These are phyloP conservation scores for Ceuthmochares aereus DNA, from an alignment of 2,113 vertebrate genomes.

Conservation along the genomic window DNA sequence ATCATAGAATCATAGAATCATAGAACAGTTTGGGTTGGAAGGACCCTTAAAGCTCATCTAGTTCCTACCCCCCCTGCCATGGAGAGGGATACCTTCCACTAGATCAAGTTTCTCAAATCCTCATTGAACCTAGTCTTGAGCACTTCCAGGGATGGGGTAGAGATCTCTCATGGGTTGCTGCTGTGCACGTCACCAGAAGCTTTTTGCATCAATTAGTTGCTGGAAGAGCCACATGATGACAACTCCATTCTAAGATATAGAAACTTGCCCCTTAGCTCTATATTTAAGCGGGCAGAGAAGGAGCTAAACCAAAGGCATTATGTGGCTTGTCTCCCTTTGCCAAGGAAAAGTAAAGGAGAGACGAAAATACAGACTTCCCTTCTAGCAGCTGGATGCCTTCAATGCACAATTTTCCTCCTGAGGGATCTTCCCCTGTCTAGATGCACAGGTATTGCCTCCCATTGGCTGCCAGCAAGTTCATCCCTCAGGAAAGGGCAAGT, in stretches of 20 bases:
- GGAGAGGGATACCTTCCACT: too few species aligned
- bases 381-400: not conserved
- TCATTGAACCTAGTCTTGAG: too few species aligned
- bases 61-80: too few species aligned
- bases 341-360: not conserved
- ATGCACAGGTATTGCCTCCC: not conserved
- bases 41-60: too few species aligned
- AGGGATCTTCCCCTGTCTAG: not conserved
- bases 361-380: not conserved
- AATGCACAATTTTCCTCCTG: accelerated
- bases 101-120: too few species aligned
- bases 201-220: not conserved
- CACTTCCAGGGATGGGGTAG: too few species aligned
- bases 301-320: not conserved
- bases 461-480: not conserved
- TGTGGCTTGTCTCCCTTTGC: not conserved
- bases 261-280: not conserved
- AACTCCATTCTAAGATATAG: not conserved
- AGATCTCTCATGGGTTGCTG: not conserved
- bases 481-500: not conserved
- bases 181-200: not conserved
- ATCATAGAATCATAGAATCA: too few species aligned
- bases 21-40: too few species aligned
- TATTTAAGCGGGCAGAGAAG: not conserved
- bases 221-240: not conserved